A percentile compares a stretch with the other conserved stretches of the same genome.
Conservation (phyloP, 2,113 vertebrate genomes). For the Corydoras sp. region DNA sequence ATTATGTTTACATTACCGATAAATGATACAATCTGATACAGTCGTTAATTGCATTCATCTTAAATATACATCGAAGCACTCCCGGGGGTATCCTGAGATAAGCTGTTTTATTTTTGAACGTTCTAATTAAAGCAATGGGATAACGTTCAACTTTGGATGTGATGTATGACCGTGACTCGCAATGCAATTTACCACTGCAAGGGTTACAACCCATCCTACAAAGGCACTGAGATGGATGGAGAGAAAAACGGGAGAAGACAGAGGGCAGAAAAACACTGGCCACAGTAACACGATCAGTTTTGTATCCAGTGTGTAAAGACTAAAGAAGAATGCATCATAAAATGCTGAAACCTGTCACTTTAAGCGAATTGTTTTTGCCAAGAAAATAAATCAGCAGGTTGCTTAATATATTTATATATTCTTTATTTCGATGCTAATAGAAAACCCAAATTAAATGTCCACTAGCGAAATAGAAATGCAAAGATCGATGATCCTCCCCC, state of each 20-base stretch:
- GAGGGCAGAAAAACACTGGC: conserved; percentile 91
- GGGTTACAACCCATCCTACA: conserved; percentile 96
- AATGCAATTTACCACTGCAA: conserved; percentile 91
- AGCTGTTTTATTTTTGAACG: conserved; percentile 74
- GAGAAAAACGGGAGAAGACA: conserved; percentile 90
- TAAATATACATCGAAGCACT: conserved; percentile 89
- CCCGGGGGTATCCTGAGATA: conserved; percentile 77
- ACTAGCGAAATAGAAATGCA: conserved; percentile 97
- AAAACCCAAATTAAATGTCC: conserved; percentile 99
- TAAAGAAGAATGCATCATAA: conserved; percentile 86
- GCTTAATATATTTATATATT: conserved; percentile 99
- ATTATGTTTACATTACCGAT: conserved; percentile 99
- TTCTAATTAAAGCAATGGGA: conserved; percentile 98
- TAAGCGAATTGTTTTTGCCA: conserved; percentile 94
- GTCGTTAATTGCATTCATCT: conserved; percentile 98
- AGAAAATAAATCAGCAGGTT: conserved; percentile 99
- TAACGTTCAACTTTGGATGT: conserved; percentile 91
- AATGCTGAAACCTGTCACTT: conserved; percentile 85
- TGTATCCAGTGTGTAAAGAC: conserved; percentile 82
- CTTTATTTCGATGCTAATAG: conserved; percentile 99
- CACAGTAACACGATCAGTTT: conserved; percentile 89
- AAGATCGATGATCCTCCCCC: conserved; percentile 99
- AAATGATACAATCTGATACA: conserved; percentile 99
- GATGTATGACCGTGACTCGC: conserved; percentile 96
- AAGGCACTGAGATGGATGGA: conserved; percentile 98